Conservation (phyloP, 2,113 vertebrate genomes). For the Willisornis vidua region DNA sequence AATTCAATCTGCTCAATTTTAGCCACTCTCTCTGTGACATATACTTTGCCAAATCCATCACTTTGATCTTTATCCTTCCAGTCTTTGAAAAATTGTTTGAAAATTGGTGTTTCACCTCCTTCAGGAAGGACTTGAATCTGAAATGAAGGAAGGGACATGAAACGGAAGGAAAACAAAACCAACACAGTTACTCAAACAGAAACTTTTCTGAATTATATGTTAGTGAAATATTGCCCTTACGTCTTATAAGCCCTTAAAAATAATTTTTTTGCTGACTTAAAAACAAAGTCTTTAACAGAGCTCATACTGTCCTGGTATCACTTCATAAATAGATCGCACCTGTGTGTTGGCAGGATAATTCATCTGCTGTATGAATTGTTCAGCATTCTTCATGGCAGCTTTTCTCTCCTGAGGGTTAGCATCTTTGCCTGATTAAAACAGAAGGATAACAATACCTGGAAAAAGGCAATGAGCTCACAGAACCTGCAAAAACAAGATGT, state of each 20-base stretch:
- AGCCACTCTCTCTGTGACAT: slow-evolving; percentile 86
- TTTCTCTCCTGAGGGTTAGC: slow-evolving; percentile 88
- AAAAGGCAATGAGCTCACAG: background rate
- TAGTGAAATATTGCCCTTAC: background rate
- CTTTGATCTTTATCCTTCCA: slow-evolving; percentile 89
- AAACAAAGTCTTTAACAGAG: background rate
- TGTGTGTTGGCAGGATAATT: slow-evolving; percentile 87
- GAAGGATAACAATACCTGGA: background rate
- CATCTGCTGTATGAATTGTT: slow-evolving; percentile 88
- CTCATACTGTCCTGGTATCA: background rate
- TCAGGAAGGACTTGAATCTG: slow-evolving; percentile 93
- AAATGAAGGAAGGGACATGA: slow-evolving; percentile 21
- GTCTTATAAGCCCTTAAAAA: background rate
- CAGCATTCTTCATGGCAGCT: slow-evolving; percentile 91
- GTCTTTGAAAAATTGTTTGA: slow-evolving; percentile 90
- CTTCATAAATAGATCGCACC: slow-evolving; percentile 64
- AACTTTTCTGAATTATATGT: background rate
- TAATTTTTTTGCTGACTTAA: background rate
- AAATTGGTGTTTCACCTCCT: slow-evolving; percentile 90
- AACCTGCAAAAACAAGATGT: background rate
- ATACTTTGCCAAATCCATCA: slow-evolving; percentile 86
- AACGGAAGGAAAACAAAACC: background rate
- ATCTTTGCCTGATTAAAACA: slow-evolving; percentile 79
- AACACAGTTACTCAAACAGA: background rate
- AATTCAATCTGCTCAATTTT: slow-evolving; percentile 85